phyloP scores from a whole-genome alignment of 2,888 invertebrate species.

The Ormyrus pomaceus region DNA sequence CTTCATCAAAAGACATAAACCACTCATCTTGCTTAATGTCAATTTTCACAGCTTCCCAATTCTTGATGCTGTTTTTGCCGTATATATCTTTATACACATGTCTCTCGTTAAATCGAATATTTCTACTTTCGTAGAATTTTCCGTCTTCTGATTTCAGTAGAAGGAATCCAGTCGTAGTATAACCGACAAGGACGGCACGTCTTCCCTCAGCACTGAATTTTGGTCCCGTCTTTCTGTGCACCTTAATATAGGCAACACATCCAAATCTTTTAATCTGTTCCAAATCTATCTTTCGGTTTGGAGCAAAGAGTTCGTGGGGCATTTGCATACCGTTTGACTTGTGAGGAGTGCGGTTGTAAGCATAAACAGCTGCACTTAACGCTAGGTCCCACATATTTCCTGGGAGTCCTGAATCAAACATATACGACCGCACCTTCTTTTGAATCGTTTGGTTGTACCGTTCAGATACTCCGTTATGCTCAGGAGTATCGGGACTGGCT shows the following conservation, averaged over 20 bases:
- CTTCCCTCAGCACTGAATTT: too few relatives aligned
- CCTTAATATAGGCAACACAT: too few relatives aligned
- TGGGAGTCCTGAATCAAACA: slow-evolving; percentile 28
- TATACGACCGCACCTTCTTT: background rate
- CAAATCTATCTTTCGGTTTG: background rate
- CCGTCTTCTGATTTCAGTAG: too few relatives aligned
- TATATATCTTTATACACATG: too few relatives aligned
- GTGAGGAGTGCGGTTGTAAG: slow-evolving; percentile 53
- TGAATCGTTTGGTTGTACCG: slow-evolving; percentile 17
- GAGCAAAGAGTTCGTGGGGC: background rate
- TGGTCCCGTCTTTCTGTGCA: slow-evolving; percentile 3
- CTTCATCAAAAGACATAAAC: too few relatives aligned
- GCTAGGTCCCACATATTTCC: slow-evolving; percentile 61
- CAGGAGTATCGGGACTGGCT: slow-evolving; percentile 6
- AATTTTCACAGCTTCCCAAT: too few relatives aligned
- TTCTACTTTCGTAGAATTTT: too few relatives aligned
- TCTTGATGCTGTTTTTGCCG: too few relatives aligned
- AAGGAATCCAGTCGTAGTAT: too few relatives aligned
- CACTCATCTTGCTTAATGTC: too few relatives aligned
- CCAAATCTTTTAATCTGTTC: slow-evolving; percentile 11
- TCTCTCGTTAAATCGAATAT: too few relatives aligned
- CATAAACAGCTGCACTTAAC: slow-evolving; percentile 50
- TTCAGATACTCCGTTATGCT: slow-evolving; percentile 20
- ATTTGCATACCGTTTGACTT: slow-evolving; percentile 47
- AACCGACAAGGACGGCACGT: too few relatives aligned